These are phyloP conservation scores for Psilanteris sp. DNA, from an alignment of 1,140 invertebrate species.

Conservation along the genomic window DNA sequence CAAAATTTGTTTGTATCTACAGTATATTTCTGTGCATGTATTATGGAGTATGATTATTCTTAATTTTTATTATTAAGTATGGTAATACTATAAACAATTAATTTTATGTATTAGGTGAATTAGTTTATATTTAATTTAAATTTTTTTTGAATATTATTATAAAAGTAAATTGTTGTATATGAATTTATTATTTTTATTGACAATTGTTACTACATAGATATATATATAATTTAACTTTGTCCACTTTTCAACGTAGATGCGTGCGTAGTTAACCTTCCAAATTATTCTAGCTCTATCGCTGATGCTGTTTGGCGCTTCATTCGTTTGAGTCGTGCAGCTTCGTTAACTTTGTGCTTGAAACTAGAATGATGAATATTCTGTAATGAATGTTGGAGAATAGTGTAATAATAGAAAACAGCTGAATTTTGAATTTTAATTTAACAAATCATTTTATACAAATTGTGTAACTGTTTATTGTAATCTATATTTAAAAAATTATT, in stretches of 20 bases:
- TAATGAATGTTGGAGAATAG: slow-evolving; percentile 16
- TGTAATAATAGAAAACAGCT: slow-evolving; percentile 21
- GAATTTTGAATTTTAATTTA: background rate
- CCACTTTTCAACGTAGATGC: slow-evolving; percentile 10
- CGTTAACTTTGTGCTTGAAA: slow-evolving; percentile 43
- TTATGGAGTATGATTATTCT: no score
- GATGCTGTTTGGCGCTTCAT: slow-evolving; percentile 35
- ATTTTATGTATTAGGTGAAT: no score
- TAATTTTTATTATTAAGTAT: no score
- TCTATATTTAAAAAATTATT: no score
- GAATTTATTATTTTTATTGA: no score
- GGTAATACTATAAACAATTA: no score
- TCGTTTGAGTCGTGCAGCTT: slow-evolving; percentile 39
- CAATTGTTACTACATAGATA: no score
- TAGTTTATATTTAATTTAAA: no score
- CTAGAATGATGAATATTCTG: slow-evolving; percentile 41
- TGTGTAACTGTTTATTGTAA: background rate
- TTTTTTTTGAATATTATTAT: slow-evolving; percentile 15
- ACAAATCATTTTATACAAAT: background rate
- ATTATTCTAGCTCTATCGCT: slow-evolving; percentile 39
- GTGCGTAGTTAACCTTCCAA: slow-evolving; percentile 25
- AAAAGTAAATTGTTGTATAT: no score
- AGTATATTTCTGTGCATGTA: no score
- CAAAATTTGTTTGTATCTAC: no score
- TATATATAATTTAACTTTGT: slow-evolving; percentile 22